Percentiles rank a stretch among this genome's conserved stretches.
Conservation (phyloP, 2,888 invertebrate species). For the Epinotia nisella region DNA sequence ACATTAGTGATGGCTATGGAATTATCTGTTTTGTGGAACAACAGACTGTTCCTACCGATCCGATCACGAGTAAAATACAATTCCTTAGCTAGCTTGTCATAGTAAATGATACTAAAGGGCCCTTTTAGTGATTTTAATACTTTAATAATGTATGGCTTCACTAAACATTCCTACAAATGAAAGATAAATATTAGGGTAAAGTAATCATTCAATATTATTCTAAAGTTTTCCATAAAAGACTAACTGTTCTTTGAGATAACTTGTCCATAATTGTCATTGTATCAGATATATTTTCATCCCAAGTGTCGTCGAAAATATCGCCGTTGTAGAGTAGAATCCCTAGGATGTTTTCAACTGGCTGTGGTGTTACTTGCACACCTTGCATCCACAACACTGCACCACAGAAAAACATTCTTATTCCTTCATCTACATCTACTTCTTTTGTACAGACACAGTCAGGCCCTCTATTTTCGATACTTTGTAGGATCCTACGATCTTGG, state of each 20-base stretch:
- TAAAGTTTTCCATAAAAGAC: conserved; percentile 4
- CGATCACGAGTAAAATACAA: conserved; percentile 94
- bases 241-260: conserved; percentile 55
- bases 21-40: conserved; percentile 82
- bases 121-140: conserved; percentile 88
- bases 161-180: conserved; percentile 52
- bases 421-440: conserved; percentile 53
- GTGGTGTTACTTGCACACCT: conserved; percentile 86
- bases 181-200: neutral
- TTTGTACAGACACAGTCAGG: conserved; percentile 75
- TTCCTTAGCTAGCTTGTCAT: conserved; percentile 81
- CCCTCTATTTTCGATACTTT: conserved; percentile 83
- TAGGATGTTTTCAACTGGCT: conserved; percentile 87
- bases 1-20: conserved; percentile 82
- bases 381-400: conserved; percentile 93
- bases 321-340: conserved; percentile 94
- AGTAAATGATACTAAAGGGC: conserved; percentile 93
- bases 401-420: conserved; percentile 65
- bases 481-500: conserved; percentile 70
- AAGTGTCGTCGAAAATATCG: conserved; percentile 89
- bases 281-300: conserved; percentile 75
- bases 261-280: conserved; percentile 79
- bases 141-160: conserved; percentile 64
- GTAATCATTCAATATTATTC: neutral
- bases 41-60: conserved; percentile 93